phyloP scores from a whole-genome alignment of 2,888 invertebrate species.

The Tetragonula carbonaria region DNA sequence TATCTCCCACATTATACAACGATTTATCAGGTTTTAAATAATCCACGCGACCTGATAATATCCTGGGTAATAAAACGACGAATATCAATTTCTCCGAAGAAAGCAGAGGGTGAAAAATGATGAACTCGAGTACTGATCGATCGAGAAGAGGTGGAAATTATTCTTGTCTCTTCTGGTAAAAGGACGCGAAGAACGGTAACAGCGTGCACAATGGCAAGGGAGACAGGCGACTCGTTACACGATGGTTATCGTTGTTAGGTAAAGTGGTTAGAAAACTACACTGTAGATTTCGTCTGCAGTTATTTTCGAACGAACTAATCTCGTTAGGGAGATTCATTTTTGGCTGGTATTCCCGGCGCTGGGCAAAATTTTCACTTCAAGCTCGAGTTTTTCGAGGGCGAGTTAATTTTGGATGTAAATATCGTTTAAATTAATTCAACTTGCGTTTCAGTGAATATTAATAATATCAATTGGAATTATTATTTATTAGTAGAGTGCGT shows the following conservation, averaged over 20 bases:
- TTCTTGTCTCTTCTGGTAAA: constrained; percentile 44
- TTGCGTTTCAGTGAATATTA: neutral
- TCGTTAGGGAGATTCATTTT: no score
- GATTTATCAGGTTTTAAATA: constrained; percentile 51
- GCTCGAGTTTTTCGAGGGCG: no score
- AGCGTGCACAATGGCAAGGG: constrained; percentile 1
- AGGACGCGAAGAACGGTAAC: constrained; percentile 25
- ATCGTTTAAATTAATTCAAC: neutral
- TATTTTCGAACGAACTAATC: neutral
- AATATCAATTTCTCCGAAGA: neutral
- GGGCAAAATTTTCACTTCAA: no score
- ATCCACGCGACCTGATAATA: constrained; percentile 28
- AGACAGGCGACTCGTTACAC: neutral
- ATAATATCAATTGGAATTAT: neutral
- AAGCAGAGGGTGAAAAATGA: constrained; percentile 12
- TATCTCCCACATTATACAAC: constrained; percentile 17
- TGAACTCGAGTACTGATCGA: neutral
- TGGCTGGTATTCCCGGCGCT: no score
- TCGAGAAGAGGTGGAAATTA: neutral
- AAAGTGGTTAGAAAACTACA: constrained; percentile 11
- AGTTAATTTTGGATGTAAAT: neutral
- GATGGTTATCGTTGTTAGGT: constrained; percentile 33
- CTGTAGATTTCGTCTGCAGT: neutral
- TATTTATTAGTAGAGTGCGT: neutral
- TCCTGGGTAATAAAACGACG: neutral